phyloP scores from a whole-genome alignment of 2,797 vertebrate species.

The Crocodylus rhombifer region DNA sequence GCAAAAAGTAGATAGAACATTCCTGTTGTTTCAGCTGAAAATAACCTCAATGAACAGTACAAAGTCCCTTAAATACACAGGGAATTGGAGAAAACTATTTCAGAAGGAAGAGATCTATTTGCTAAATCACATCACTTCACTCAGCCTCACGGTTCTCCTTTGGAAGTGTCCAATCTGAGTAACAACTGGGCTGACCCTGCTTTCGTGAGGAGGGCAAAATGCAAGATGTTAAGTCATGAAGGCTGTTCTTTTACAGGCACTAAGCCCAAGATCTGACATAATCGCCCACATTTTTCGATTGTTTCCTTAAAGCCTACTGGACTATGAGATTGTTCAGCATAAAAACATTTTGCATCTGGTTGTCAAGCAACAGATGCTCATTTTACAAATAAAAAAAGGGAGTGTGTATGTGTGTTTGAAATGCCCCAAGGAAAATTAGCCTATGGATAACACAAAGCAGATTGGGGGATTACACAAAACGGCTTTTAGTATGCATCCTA shows the following conservation, averaged over 20 bases:
- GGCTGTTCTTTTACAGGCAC: neutral
- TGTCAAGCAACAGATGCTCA: constrained; percentile 55
- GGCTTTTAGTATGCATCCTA: constrained; percentile 4
- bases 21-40: neutral
- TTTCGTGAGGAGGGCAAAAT: neutral
- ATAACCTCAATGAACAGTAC: neutral
- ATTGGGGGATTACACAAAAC: neutral
- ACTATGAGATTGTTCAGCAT: constrained; percentile 29
- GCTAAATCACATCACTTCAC: neutral
- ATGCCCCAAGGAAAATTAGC: constrained; percentile 36
- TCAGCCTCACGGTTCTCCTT: neutral
- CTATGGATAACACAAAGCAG: constrained; percentile 26
- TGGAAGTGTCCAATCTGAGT: neutral
- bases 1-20: neutral
- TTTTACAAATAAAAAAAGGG: constrained; percentile 23
- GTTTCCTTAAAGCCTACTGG: constrained; percentile 49
- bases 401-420: constrained; percentile 25
- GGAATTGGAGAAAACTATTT: neutral
- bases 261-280: neutral
- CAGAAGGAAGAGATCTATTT: neutral
- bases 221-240: neutral
- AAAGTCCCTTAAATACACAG: neutral
- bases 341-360: constrained; percentile 54
- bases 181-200: neutral
- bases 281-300: neutral